Base-by-base conservation (phyloP, 1,140 invertebrate genomes). In the Hycleus phaleratus region DNA sequence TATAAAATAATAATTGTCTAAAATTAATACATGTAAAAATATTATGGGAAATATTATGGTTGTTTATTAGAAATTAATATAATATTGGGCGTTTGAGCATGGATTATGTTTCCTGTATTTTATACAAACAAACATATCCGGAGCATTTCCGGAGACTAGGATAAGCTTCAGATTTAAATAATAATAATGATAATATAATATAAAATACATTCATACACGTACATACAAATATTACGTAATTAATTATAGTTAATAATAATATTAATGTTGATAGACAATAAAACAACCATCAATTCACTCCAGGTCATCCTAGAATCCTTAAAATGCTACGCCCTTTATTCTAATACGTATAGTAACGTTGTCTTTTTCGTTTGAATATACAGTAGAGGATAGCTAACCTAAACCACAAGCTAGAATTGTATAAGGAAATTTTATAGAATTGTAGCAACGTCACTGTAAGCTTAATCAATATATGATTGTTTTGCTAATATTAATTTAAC, bases 291-390 rank as follows among this genome's bases (percentile, higher is more conserved):
- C 40, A 46, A 56, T 38, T 60, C 64, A 46, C 54, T 59, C 70
- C 56, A 52, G 68, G 63, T 72, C 70, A 65, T 72, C 70, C 70
- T 71, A 49, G 65, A 67, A 49, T 68, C 70, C 69, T 52, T 48
- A 26, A 49, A 55, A 50, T 61, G 26, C 25, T 1, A 18, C 59
- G 38, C 51, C 51, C 43, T 42, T 18, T 11, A 24, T n/a, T 5
- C 7, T 5, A 32, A 52, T 43, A 52, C 25, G 12, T 43, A 48
- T 5, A 53, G 51, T 53, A 53, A 53, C 51, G 51, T 45, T 53
- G 26, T 49, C 7, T 49, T 38, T 32, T 38, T 26, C 9, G 43
- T 25, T 18, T 11, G 18, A 50, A 38, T 39, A 50, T 40, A 50
- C 38, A 32, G 32, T 32, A 18, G 32, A 32, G 32, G 7, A 32